A percentile compares a stretch with the other conserved stretches of the same genome.
These are phyloP conservation scores for Acropora yongei DNA, from an alignment of 64 coral and sea anemone species.

Conservation along the genomic window DNA sequence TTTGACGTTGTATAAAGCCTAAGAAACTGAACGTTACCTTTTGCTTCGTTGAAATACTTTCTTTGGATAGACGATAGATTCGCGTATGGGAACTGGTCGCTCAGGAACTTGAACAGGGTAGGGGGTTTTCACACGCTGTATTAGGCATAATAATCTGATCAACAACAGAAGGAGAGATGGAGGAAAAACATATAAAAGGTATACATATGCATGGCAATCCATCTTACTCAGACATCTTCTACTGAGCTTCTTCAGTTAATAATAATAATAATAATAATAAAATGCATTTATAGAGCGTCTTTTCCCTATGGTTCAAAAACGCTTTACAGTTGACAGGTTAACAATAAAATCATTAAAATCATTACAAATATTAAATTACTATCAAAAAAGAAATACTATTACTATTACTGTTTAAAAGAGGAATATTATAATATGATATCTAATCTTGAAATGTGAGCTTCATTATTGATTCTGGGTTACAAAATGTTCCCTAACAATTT, in stretches of 20 bases:
- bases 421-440: not conserved
- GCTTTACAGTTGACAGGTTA: too few species aligned
- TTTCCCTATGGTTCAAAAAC: too few species aligned
- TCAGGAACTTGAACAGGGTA: conserved; percentile 87
- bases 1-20: conserved; percentile 7
- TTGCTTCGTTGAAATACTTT: conserved; percentile 97
- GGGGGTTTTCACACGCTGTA: conserved; percentile 95
- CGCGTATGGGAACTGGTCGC: conserved; percentile 76
- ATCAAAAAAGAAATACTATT: too few species aligned
- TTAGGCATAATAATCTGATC: conserved; percentile 94
- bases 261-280: too few species aligned
- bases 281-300: too few species aligned
- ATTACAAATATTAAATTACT: too few species aligned
- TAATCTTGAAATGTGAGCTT: conserved; percentile 1
- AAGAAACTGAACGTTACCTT: conserved; percentile 70
- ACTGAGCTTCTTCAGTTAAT: conserved; percentile 1
- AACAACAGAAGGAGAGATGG: not conserved
- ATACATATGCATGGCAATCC: conserved; percentile 6
- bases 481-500: conserved; percentile 2
- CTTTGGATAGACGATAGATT: conserved; percentile 93
- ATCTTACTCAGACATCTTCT: not conserved
- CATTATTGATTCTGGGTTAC: conserved; percentile 7
- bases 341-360: too few species aligned
- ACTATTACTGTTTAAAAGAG: too few species aligned
- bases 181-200: not conserved